phyloP scores from a whole-genome alignment of 2,888 invertebrate genomes.

The Rhingia rostrata region DNA sequence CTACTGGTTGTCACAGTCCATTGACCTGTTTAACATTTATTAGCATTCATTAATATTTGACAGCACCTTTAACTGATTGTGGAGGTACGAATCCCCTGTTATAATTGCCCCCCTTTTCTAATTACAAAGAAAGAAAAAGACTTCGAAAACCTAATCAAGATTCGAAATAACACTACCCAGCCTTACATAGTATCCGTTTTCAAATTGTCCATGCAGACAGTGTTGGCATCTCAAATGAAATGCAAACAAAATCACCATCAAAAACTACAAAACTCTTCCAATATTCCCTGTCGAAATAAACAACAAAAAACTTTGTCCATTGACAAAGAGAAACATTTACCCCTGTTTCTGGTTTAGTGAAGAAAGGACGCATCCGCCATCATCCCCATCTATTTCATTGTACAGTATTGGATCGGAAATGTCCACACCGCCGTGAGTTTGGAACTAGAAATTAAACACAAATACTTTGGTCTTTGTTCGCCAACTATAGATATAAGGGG shows the following conservation, averaged over 20 bases:
- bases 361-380: neutral
- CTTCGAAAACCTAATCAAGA: constrained; percentile 2
- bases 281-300: constrained; percentile 1
- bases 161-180: neutral
- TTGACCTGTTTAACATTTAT: no score
- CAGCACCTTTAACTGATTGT: no score
- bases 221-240: constrained; percentile 35
- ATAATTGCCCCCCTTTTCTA: no score
- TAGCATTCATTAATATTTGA: no score
- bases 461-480: constrained; percentile 33
- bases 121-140: no score
- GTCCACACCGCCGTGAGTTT: constrained; percentile 3
- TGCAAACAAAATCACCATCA: constrained; percentile 33
- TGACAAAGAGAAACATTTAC: constrained; percentile 22
- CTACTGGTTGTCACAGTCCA: no score
- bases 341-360: neutral
- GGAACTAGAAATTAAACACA: constrained; percentile 35
- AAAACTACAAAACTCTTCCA: constrained; percentile 8
- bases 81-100: no score
- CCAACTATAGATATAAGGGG: constrained; percentile 5
- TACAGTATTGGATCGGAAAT: constrained; percentile 3
- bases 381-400: neutral
- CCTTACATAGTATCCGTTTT: constrained; percentile 5
- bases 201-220: constrained; percentile 27
- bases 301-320: constrained; percentile 34